Conservation (phyloP, 2,888 invertebrate species). For the Euphydryas editha region DNA sequence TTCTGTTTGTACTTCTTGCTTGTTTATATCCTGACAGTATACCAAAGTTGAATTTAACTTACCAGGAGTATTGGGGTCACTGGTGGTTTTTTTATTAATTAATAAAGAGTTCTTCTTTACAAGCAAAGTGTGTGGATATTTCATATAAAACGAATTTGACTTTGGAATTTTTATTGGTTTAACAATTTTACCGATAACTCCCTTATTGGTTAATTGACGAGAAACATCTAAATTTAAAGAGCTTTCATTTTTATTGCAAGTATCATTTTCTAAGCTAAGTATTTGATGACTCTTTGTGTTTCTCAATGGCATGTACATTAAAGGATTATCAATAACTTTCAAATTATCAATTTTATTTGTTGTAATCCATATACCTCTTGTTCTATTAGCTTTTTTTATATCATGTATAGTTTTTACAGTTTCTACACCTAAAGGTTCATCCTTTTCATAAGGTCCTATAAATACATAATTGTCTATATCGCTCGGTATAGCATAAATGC, state of each 20-base stretch:
- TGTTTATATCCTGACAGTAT: not conserved
- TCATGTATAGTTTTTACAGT: conserved; percentile 57
- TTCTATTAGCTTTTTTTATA: conserved; percentile 49
- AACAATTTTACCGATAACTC: conserved; percentile 48
- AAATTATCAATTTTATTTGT: conserved; percentile 69
- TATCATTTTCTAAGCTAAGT: conserved; percentile 28
- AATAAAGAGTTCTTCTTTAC: conserved; percentile 1
- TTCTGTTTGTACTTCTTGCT: not conserved
- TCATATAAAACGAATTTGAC: conserved; percentile 59
- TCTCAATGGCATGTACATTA: conserved; percentile 60
- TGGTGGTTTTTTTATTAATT: not conserved
- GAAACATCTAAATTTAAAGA: not conserved
- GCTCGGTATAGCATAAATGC: conserved; percentile 73
- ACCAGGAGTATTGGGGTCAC: not conserved
- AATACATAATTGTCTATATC: conserved; percentile 63
- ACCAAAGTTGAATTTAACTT: not conserved
- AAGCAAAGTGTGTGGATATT: conserved; percentile 19
- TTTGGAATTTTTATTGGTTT: conserved; percentile 73
- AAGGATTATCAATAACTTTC: conserved; percentile 69
- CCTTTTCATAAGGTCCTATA: conserved; percentile 72
- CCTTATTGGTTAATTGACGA: conserved; percentile 16
- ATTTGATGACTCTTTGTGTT: conserved; percentile 25
- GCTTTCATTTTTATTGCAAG: not conserved
- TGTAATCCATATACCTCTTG: conserved; percentile 72
- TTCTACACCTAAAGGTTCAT: conserved; percentile 70